phyloP scores from a whole-genome alignment of 2,113 vertebrate genomes.

The Eonycteris spelaea region DNA sequence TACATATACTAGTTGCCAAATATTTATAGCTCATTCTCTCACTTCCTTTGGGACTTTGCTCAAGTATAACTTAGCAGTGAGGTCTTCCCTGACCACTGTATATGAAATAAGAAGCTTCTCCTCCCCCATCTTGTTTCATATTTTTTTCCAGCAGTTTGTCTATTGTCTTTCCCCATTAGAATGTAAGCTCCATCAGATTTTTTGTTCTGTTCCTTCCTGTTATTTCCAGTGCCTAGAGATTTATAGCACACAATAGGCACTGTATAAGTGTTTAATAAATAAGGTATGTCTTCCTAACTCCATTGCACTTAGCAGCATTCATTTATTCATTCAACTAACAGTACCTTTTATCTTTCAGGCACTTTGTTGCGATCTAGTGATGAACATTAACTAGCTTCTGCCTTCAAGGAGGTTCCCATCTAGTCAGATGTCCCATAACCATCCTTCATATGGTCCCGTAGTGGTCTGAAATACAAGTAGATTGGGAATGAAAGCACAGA shows the following conservation, averaged over 20 bases:
- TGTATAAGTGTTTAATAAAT: background rate
- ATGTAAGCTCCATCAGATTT: background rate
- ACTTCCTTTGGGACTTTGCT: background rate
- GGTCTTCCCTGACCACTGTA: background rate
- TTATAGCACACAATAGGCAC: background rate
- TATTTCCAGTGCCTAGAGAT: background rate
- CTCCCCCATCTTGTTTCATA: background rate
- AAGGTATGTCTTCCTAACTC: background rate
- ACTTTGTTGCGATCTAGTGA: background rate
- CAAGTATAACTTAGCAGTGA: background rate
- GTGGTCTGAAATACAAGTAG: background rate
- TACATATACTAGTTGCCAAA: background rate
- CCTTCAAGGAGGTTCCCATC: background rate
- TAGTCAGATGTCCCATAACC: background rate
- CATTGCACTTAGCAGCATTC: background rate
- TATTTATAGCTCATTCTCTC: background rate
- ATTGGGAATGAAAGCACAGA: background rate
- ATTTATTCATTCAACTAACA: background rate
- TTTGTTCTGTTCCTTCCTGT: background rate
- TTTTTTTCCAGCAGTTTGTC: background rate
- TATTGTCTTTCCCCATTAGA: background rate
- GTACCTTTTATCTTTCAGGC: background rate
- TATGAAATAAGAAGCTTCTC: background rate
- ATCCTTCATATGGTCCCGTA: no score
- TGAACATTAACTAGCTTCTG: background rate